phyloP scores from a whole-genome alignment of 1,140 invertebrate genomes.

The Tyrophagus putrescentiae region DNA sequence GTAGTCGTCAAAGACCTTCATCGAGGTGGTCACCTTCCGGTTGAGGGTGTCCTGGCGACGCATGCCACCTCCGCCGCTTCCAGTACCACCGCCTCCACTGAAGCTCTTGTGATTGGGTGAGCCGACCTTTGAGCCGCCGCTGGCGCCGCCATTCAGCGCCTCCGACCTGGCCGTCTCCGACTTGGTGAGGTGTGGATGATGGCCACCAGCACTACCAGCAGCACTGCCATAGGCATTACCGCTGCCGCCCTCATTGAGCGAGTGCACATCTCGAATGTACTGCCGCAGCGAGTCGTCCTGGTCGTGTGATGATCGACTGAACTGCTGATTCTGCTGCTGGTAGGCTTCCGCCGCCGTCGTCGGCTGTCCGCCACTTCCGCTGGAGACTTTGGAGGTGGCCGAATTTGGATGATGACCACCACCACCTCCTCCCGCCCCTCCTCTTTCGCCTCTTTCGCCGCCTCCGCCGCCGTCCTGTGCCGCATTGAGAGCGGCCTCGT shows the following conservation, averaged over 20 bases:
- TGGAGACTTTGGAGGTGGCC: too few relatives aligned
- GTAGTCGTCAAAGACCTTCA: constrained; percentile 24
- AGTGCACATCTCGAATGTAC: background rate
- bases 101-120: constrained; percentile 18
- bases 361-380: too few relatives aligned
- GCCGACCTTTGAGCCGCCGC: constrained; percentile 16
- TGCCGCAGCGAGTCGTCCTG: background rate
- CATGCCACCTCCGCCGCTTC: too few relatives aligned
- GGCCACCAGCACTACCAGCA: too few relatives aligned
- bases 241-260: constrained; percentile 24
- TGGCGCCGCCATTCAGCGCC: constrained; percentile 24
- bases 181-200: too few relatives aligned
- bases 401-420: background rate
- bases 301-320: too few relatives aligned
- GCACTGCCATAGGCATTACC: background rate
- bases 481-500: background rate
- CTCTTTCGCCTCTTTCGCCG: background rate
- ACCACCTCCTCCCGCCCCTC: background rate
- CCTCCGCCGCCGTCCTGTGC: background rate
- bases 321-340: too few relatives aligned
- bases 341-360: too few relatives aligned
- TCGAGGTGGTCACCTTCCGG: constrained; percentile 23
- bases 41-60: constrained; percentile 24
- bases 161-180: background rate
- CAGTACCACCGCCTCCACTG: too few relatives aligned